Base-by-base conservation (phyloP, 2,888 invertebrate species). In the Ormyrus rosae region DNA sequence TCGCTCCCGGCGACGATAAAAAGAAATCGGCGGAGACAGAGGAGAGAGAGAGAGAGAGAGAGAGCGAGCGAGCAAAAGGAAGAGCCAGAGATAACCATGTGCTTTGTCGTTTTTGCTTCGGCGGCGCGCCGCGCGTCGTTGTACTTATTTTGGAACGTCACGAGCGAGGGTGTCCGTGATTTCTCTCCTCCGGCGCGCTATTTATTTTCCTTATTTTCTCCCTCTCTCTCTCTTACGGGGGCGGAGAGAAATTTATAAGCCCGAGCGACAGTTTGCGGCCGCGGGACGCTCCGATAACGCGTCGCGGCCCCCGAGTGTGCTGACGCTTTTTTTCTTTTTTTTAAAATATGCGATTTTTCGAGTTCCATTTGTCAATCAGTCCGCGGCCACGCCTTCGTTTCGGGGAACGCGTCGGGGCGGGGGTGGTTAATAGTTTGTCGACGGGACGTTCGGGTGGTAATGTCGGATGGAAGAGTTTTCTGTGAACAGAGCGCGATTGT, bases 261-360 rank as follows among this genome's bases (percentile, higher is more conserved):
- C 58, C 9, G 19, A 19, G 51, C 63, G 69, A 70, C 68, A 68
- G 77, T 77, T 82, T 72, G 74, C 80, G 64, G 71, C 67, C 69
- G 74, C 82, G 75, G 67, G 77, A 81, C 74, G 48, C 61, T 74
- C 77, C 82, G 84, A 85, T 83, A 84, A 85, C 77, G 82, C 74
- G 58, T 76, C 69, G 74, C 69, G 76, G 19, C 19, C 19, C 19
- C 19, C 19, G 19, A 81, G n/a, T n/a, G 81, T 78, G 83, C 72
- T 69, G 78, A 73, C 83, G 78, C n/a, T n/a, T n/a, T n/a, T n/a
- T n/a, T n/a, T n/a, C 80, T 19, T 19, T 19, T 81, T 84, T 67
- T 10, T 34, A 58, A 78, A 78, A 63, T 51, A 58, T 76, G n/a
- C 69, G 53, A 63, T 55, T 46, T 55, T 53, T 10, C 34, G n/a